Conservation (phyloP, 1,140 invertebrate genomes). For the Leptinotarsa defecta region DNA sequence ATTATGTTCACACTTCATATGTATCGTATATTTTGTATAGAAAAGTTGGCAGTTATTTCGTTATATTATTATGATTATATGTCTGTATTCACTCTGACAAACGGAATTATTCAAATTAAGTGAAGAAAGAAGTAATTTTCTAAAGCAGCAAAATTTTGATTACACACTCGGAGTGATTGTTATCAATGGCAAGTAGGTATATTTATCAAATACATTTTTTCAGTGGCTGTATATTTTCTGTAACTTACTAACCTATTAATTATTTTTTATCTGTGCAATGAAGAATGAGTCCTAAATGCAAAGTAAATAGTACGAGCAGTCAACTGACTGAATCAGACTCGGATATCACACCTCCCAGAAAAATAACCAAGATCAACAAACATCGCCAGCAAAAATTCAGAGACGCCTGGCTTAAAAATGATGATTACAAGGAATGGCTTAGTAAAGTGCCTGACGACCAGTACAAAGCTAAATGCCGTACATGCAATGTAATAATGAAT, state of each 20-base stretch:
- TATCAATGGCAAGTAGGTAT: too few species aligned
- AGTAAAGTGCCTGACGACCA: not conserved
- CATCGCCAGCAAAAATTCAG: slow-evolving; percentile 10
- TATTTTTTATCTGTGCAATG: slow-evolving; percentile 3
- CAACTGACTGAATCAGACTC: not conserved
- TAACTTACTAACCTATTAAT: slow-evolving; percentile 4
- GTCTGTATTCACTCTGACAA: not conserved
- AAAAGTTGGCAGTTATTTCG: not conserved
- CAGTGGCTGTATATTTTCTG: too few species aligned
- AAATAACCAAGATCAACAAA: not conserved
- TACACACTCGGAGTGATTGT: too few species aligned
- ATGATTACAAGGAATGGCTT: slow-evolving; percentile 8
- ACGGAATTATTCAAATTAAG: not conserved
- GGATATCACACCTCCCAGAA: not conserved
- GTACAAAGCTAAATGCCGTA: slow-evolving; percentile 15
- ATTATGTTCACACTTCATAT: slow-evolving; percentile 3
- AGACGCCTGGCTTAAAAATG: not conserved
- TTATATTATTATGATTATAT: slow-evolving; percentile 4
- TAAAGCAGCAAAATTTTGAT: too few species aligned
- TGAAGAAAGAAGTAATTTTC: not conserved
- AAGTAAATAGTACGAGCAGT: not conserved
- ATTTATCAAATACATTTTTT: too few species aligned
- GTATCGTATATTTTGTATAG: slow-evolving; percentile 1
- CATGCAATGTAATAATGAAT: slow-evolving; percentile 10
- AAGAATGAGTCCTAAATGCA: not conserved